These are phyloP conservation scores for Cheirogaleus major DNA, from an alignment of 2,797 vertebrate genomes.

Conservation along the genomic window DNA sequence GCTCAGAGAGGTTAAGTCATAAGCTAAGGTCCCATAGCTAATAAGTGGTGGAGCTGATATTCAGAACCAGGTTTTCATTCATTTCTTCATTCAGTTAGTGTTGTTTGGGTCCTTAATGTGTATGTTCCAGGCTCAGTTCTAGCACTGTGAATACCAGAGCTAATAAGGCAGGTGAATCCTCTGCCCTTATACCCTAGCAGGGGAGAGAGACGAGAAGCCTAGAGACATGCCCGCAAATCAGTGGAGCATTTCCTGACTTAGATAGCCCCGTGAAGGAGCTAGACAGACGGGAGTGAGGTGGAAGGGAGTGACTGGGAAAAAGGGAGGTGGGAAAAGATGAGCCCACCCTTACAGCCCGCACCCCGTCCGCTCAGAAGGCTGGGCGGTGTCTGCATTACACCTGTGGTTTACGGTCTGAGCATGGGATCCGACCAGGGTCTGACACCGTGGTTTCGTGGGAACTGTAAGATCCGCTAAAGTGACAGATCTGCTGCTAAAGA, in stretches of 20 bases:
- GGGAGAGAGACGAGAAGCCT: neutral
- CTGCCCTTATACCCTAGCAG: neutral
- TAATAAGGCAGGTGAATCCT: neutral
- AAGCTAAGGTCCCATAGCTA: neutral
- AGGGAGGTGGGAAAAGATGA: neutral
- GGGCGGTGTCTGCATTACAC: neutral
- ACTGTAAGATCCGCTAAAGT: neutral
- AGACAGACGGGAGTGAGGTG: neutral
- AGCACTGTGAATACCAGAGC: neutral
- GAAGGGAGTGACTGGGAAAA: neutral
- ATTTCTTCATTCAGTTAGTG: neutral
- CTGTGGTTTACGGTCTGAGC: neutral
- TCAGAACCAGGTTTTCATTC: neutral
- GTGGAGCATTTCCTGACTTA: neutral
- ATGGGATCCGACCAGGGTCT: neutral
- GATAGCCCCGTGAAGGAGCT: neutral
- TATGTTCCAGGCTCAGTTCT: neutral
- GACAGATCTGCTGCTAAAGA: neutral
- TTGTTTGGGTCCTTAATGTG: neutral
- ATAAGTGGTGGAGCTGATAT: neutral
- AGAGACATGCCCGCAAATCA: neutral
- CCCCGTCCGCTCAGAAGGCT: neutral
- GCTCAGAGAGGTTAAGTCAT: neutral
- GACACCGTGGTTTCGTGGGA: neutral
- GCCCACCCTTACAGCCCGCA: neutral